These are phyloP conservation scores for Narcine bancroftii DNA, from an alignment of 2,113 vertebrate species.

Conservation along the genomic window DNA sequence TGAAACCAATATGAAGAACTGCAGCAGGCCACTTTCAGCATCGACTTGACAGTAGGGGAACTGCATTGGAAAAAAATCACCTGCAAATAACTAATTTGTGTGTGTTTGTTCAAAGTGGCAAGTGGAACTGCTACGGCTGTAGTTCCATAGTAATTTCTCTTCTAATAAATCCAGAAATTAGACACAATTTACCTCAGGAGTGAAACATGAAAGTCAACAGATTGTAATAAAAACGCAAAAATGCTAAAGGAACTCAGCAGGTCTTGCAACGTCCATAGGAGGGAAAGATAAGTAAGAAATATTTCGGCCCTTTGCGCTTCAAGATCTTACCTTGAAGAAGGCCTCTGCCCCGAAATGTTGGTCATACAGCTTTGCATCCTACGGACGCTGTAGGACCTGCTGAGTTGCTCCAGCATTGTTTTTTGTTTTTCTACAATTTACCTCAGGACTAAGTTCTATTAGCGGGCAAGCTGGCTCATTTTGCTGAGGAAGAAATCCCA, in stretches of 20 bases:
- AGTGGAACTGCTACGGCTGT: not conserved
- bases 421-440: no score
- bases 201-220: no score
- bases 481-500: not conserved
- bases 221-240: no score
- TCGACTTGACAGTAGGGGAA: constrained; percentile 36
- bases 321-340: no score
- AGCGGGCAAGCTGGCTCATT: not conserved
- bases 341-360: no score
- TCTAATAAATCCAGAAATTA: constrained; percentile 1
- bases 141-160: constrained; percentile 17
- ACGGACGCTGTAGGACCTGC: no score
- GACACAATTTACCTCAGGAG: not conserved
- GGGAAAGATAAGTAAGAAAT: no score
- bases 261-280: no score
- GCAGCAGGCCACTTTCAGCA: constrained; percentile 31
- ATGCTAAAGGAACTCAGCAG: no score
- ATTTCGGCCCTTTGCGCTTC: no score
- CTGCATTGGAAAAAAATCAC: not conserved
- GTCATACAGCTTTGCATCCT: no score
- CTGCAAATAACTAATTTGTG: constrained; percentile 23
- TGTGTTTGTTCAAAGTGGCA: not conserved
- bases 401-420: no score
- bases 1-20: not conserved
- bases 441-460: not conserved